phyloP scores from a whole-genome alignment of 2,888 invertebrate species.

The Atethmia centrago region DNA sequence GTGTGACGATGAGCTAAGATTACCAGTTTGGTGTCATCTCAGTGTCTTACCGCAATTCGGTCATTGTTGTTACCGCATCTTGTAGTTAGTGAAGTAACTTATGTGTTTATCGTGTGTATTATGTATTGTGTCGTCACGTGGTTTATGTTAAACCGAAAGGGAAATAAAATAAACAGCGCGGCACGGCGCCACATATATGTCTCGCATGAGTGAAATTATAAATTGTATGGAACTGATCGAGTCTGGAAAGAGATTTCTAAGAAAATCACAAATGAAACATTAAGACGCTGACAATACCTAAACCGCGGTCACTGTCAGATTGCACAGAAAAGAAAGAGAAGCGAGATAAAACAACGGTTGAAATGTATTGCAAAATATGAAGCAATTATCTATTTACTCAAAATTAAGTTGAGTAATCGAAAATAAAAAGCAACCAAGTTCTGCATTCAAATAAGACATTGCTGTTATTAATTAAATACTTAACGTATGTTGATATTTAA shows the following conservation, averaged over 20 bases:
- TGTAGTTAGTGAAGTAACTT: conserved; percentile 43
- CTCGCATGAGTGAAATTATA: not conserved
- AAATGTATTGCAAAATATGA: too few relatives aligned
- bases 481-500: too few relatives aligned
- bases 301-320: too few relatives aligned
- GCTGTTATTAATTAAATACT: too few relatives aligned
- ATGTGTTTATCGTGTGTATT: conserved; percentile 30
- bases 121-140: conserved; percentile 23
- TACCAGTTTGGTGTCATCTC: conserved; percentile 47
- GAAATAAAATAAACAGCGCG: conserved; percentile 26
- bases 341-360: too few relatives aligned
- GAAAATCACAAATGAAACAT: not conserved
- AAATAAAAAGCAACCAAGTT: too few relatives aligned
- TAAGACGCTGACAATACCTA: too few relatives aligned
- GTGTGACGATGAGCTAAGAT: conserved; percentile 36
- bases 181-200: not conserved
- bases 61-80: conserved; percentile 45
- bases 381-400: too few relatives aligned
- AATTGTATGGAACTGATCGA: not conserved
- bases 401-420: too few relatives aligned
- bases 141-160: conserved; percentile 29
- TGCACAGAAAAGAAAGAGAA: too few relatives aligned
- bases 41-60: conserved; percentile 32
- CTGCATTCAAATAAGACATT: too few relatives aligned
- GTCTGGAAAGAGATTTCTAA: not conserved